A percentile compares a stretch with the other conserved stretches of the same genome.
phyloP scores from a whole-genome alignment of 2,113 vertebrate genomes.

The Gracilinanus agilis region DNA sequence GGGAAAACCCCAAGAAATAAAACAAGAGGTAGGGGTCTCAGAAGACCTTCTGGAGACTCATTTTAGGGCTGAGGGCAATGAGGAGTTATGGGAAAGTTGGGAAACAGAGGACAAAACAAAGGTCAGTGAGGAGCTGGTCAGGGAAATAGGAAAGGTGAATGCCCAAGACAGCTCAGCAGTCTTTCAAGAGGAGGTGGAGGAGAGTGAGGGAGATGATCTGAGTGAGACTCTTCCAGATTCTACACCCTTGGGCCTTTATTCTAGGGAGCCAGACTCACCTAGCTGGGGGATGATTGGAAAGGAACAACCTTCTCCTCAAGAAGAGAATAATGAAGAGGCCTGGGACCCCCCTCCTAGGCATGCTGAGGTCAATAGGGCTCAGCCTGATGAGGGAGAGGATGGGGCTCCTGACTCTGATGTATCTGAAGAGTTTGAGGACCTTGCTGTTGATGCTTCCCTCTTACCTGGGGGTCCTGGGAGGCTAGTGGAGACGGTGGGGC shows the following conservation, averaged over 20 bases:
- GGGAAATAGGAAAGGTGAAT: not conserved
- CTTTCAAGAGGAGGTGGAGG: constrained; percentile 38
- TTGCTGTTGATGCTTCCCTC: constrained; percentile 56
- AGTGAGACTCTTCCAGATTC: constrained; percentile 83
- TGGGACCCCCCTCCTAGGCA: fast-evolving
- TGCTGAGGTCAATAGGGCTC: not conserved
- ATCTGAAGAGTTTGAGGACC: constrained; percentile 74
- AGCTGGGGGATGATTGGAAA: not conserved
- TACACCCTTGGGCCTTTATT: constrained; percentile 73
- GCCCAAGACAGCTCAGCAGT: constrained; percentile 1
- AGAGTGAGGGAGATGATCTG: constrained; percentile 62
- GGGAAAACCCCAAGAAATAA: not conserved
- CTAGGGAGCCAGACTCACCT: constrained; percentile 48
- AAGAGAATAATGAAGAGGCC: not conserved
- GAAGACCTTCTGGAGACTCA: constrained; percentile 18
- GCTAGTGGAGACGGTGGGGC: constrained; percentile 21
- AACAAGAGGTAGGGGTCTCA: fast-evolving
- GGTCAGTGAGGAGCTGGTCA: not conserved
- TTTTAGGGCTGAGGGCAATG: constrained; percentile 11
- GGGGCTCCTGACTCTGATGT: constrained; percentile 57
- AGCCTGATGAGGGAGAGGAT: fast-evolving
- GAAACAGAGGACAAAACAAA: not conserved
- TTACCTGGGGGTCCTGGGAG: constrained; percentile 10
- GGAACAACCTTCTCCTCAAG: constrained; percentile 6
- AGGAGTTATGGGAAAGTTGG: not conserved